Evolutionary conservation across 2,888 invertebrate genomes (phyloP), one percentile per base, ranked within the genome.

Genomic region (Pammene fasciana): DNA sequence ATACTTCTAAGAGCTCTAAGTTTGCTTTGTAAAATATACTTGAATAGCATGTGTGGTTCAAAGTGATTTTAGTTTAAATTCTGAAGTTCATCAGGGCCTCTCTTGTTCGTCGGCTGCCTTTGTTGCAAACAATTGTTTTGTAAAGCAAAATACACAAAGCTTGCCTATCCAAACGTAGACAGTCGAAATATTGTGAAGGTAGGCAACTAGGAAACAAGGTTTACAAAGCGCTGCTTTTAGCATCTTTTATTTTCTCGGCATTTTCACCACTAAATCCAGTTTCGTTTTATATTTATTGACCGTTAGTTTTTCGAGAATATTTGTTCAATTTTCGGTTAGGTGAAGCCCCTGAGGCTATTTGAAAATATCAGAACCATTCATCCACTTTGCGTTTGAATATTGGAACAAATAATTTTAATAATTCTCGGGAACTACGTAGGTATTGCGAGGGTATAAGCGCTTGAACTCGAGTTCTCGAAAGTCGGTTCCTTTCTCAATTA

Each of bases 41-140:
- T 52, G n/a, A 2, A 34, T 26, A n/a, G 10, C n/a, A 57, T 43
- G 57, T 43, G 18, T 26, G 45, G 45, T 59, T 45, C 26, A n/a
- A 59, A 57, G 45, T 14, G 26, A 45, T 59, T 59, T 52, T 64
- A 41, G 57, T 64, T 64, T 68, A 57, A 59, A 38, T 64, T 64
- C 45, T 64, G 46, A 54, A 57, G 64, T 64, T 64, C 50, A 68
- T 68, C 64, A 68, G 45, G 52, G 38, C 26, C 62, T 64, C 61
- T 50, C 68, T 68, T 64, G 68, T 64, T 57, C 57, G 43, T 52
- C 45, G 64, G 68, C 50, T 56, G 68, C 68, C 45, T 68, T 64
- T 68, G 64, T 68, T 64, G 64, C 36, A 52, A 68, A 64, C 68
- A 64, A 68, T 64, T 68, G 64, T n/a, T 64, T 59, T 64, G 68